phyloP scores from a whole-genome alignment of 2,888 invertebrate species.

The Lottia gigantea region DNA sequence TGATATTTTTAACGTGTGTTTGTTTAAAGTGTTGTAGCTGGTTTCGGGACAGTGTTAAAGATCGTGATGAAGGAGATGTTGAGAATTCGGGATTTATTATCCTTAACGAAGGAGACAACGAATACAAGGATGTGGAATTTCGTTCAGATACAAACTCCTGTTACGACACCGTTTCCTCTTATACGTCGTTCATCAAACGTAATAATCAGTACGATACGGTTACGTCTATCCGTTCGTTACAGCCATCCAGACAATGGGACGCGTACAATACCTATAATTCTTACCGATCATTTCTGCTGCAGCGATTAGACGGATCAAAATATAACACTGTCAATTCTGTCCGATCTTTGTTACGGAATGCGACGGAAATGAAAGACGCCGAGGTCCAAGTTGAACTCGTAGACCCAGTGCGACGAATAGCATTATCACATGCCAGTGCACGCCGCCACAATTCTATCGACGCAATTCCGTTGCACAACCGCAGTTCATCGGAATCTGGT shows the following conservation, averaged over 20 bases:
- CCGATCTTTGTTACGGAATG: neutral
- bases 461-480: too few species aligned
- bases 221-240: neutral
- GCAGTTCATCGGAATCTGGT: too few species aligned
- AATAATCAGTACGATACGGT: neutral
- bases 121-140: neutral
- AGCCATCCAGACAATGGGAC: neutral
- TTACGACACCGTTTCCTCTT: neutral
- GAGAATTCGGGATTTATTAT: neutral
- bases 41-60: conserved; percentile 1
- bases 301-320: neutral
- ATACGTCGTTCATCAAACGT: neutral
- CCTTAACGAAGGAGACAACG: neutral
- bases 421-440: too few species aligned
- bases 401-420: neutral
- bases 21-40: neutral
- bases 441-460: too few species aligned
- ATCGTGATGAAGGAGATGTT: neutral
- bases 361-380: neutral
- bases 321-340: neutral
- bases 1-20: neutral
- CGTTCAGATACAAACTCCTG: neutral
- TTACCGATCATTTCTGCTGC: neutral
- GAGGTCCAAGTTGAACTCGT: neutral
- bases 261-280: conserved; percentile 7